Conservation (phyloP, 2,797 vertebrate species). For the Alosa sapidissima region DNA sequence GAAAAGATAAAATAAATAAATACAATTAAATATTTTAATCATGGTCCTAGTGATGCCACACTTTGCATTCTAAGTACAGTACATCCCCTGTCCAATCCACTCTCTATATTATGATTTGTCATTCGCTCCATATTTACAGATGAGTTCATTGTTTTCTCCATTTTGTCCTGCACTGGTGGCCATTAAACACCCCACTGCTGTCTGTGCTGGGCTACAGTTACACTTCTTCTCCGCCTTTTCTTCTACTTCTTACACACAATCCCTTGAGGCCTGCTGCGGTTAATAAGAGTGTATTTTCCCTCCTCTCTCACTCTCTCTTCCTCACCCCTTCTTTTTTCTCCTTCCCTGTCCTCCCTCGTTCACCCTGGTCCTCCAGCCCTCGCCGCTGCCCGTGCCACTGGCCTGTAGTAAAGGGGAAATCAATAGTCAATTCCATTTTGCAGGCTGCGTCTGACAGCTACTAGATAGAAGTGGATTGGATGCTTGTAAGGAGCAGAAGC, state of each 20-base stretch:
- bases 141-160: neutral
- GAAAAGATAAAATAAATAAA: neutral
- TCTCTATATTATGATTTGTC: neutral
- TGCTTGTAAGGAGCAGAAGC: slow-evolving; percentile 73
- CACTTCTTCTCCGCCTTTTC: slow-evolving; percentile 19
- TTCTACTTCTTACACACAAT: slow-evolving; percentile 36
- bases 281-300: slow-evolving; percentile 56
- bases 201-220: slow-evolving; percentile 3
- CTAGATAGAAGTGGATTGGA: slow-evolving; percentile 79
- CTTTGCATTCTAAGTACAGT: neutral
- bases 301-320: neutral
- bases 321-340: slow-evolving; percentile 29
- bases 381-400: slow-evolving; percentile 64
- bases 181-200: slow-evolving; percentile 7
- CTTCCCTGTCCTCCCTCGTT: neutral
- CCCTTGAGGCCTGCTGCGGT: slow-evolving; percentile 39
- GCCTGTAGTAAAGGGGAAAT: slow-evolving; percentile 74
- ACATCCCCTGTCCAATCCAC: neutral
- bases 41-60: neutral
- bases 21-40: neutral
- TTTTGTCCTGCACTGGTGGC: neutral
- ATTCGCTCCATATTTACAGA: neutral
- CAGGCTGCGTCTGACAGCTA: slow-evolving; percentile 74
- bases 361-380: slow-evolving; percentile 10
- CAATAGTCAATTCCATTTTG: slow-evolving; percentile 85